Base-by-base conservation (phyloP, 2,888 invertebrate genomes). In the Actias luna region DNA sequence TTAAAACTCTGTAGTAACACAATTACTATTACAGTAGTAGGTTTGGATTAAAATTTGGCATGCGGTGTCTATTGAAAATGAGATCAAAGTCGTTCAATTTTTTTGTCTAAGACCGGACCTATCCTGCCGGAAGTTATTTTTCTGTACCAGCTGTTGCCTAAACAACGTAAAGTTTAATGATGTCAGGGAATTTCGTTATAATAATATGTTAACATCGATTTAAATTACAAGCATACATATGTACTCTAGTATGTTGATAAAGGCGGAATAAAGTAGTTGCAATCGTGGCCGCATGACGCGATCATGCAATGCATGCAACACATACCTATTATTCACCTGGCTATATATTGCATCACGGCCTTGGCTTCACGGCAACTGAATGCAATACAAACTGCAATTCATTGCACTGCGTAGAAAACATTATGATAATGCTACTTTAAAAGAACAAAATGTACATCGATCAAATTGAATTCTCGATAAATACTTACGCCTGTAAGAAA, bases 311-410 rank as follows among this genome's bases (percentile, higher is more conserved):
- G 84, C 82, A 87, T 81, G 80, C 79, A 78, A 81, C 75, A 72
- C 75, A 70, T 78, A 78, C 77, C 77, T 80, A 79, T 82, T 82
- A 80, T 81, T 80, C 82, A 85, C 83, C 79, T 82, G 80, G 79
- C 80, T 78, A 76, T 79, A 85, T 87, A 85, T 88, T 89, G 85
- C 89, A 88, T 86, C 87, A 87, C 80, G 88, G 83, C 90, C 90
- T 90, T 89, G 89, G 85, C 76, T 77, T 78, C 85, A 82, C 84
- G 82, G 89, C 82, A 84, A 84, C 84, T 78, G 80, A 83, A 80
- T 87, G 88, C 88, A 85, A 81, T 73, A 76, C 80, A 75, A 76
- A 82, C 77, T 84, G 82, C 84, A 85, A 73, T 80, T 76, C 76
- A 77, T 77, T 81, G 79, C 78, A 80, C 75, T 73, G 74, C 66